Base-by-base conservation (phyloP, 2,888 invertebrate species). In the Heliothis peltigera region DNA sequence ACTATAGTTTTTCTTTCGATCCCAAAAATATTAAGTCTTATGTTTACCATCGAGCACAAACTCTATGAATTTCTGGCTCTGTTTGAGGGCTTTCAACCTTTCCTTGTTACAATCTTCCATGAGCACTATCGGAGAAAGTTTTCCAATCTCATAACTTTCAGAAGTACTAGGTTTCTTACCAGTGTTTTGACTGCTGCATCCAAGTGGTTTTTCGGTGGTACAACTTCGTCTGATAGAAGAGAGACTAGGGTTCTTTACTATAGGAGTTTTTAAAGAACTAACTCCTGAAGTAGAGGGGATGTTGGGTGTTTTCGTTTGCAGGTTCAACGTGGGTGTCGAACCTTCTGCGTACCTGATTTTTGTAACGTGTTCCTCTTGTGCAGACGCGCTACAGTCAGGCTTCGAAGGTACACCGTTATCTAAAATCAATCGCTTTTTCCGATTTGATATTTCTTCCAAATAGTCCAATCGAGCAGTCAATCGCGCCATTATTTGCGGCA, bases 401-500 rank as follows among this genome's bases (percentile, higher is more conserved):
- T 44, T 54, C 4, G 10, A 4, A 15, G 28, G 4, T 0, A 68
- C 65, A 0, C 25, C 35, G n/a, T n/a, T n/a, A n/a, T 77, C 77
- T 59, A 78, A 44, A 1, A 77, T 25, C 2, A 75, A 22, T 3
- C 53, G 55, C 46, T 15, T 55, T 28, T 63, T 68, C 2, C 63
- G 42, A 17, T 18, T 60, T 0, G 1, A n/a, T n/a, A 21, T 49
- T 35, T 64, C 49, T 6, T 72, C 56, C 25, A 78, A 57, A 42
- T 55, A 59, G 0, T 18, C 42, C 43, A 79, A 69, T 44, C 80
- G 80, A 0, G 66, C 63, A 0, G 70, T 64, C 25, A 89, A 53
- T 1, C 87, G 73, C 0, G 74, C 58, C 77, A 89, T 82, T 18
- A 89, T 82, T 54, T 84, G 81, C 0, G 89, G 89, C 15, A 89